Percentiles rank a stretch among this genome's conserved stretches.
phyloP scores from a whole-genome alignment of 2,888 invertebrate genomes.

The Agrilus mali region DNA sequence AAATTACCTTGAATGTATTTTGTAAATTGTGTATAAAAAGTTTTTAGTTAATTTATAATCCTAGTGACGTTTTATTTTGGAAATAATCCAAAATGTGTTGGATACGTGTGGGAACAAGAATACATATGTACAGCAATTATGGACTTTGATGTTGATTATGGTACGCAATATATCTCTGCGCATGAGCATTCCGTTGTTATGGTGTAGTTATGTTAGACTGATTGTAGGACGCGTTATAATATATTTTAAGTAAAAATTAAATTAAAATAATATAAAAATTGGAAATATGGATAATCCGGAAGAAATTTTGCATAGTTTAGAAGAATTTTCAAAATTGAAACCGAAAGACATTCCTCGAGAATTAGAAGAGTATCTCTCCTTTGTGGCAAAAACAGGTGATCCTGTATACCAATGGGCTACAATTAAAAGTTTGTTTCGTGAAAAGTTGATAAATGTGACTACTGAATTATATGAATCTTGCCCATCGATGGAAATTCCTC shows the following conservation, averaged over 20 bases:
- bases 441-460: slow-evolving; percentile 76
- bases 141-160: too few relatives aligned
- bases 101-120: too few relatives aligned
- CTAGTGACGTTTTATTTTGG: too few relatives aligned
- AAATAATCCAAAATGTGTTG: too few relatives aligned
- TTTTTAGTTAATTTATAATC: slow-evolving; percentile 7
- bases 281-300: slow-evolving; percentile 68
- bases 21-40: background rate
- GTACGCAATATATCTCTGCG: too few relatives aligned
- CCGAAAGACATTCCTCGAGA: slow-evolving; percentile 76
- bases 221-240: too few relatives aligned
- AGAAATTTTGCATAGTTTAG: slow-evolving; percentile 69
- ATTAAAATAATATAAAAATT: background rate
- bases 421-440: slow-evolving; percentile 76
- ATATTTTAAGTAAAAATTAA: too few relatives aligned
- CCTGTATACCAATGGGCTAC: slow-evolving; percentile 86
- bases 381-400: slow-evolving; percentile 89
- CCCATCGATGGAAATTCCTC: slow-evolving; percentile 62
- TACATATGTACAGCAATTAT: too few relatives aligned
- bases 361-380: slow-evolving; percentile 77
- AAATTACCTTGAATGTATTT: slow-evolving; percentile 40
- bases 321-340: slow-evolving; percentile 65
- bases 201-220: background rate
- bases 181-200: too few relatives aligned
- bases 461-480: slow-evolving; percentile 77